These are phyloP conservation scores for Magallana nippona DNA, from an alignment of 2,888 invertebrate genomes.

Conservation along the genomic window DNA sequence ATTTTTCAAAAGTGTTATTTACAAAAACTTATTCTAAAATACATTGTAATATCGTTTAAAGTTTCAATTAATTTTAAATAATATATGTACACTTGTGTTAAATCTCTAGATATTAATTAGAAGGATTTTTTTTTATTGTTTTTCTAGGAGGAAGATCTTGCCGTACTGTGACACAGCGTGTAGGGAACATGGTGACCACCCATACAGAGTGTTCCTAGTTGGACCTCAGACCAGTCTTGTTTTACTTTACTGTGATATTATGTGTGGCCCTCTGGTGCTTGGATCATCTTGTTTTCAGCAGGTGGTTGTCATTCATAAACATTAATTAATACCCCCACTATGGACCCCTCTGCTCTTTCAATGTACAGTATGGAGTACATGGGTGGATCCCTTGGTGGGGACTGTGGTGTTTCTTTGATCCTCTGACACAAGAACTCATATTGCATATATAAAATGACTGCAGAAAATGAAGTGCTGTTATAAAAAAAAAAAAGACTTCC, in stretches of 20 bases:
- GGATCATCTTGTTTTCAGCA: conserved; percentile 5
- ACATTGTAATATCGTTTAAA: no score
- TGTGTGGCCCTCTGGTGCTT: conserved; percentile 8
- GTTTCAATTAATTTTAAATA: no score
- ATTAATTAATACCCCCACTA: not conserved
- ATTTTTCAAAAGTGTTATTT: no score
- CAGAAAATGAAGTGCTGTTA: no score
- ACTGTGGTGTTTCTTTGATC: not conserved
- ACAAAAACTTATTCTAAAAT: no score
- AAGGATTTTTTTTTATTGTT: conserved; percentile 10
- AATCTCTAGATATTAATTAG: no score
- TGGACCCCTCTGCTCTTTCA: not conserved
- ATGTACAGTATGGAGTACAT: not conserved
- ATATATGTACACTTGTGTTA: no score
- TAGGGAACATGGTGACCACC: conserved; percentile 76
- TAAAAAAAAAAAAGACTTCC: no score
- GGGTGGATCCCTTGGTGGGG: not conserved
- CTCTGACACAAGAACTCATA: not conserved
- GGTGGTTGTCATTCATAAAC: not conserved
- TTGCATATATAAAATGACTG: not conserved
- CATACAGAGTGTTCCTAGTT: conserved; percentile 74
- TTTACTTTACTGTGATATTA: conserved; percentile 18
- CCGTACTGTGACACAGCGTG: conserved; percentile 73
- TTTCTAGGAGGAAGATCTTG: conserved; percentile 70
- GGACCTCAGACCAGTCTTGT: not conserved